Evolutionary conservation across 2,797 vertebrate genomes (phyloP), one percentile per base, ranked within the genome.

Genomic region (Heliangelus exortis): DNA sequence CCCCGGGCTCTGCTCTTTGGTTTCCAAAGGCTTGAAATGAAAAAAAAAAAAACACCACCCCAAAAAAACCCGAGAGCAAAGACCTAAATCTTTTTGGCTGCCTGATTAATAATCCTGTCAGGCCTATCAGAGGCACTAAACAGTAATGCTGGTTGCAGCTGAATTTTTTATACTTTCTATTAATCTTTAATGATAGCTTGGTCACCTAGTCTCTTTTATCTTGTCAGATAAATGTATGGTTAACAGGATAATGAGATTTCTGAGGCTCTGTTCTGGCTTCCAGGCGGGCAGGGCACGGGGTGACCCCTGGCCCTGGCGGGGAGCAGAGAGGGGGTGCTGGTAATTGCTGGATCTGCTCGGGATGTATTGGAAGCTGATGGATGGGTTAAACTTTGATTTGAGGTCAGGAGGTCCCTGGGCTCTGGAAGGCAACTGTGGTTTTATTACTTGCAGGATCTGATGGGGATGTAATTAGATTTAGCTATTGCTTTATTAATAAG

Each of bases 201-300:
- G 98, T 97, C 98, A 97, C 97, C 97, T 97, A 97, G 97, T 98
- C 97, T 96, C 97, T 98, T 98, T 98, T 98, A 98, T 98, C 98
- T 98, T 98, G 98, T 98, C 98, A 98, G 98, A 98, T 99, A 98
- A 99, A 99, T 98, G 98, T 98, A 98, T 97, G 98, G 98, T 98
- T 99, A 98, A 99, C 98, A 98, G 98, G 98, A 98, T 99, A 99
- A 99, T 98, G 98, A 99, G 98, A 98, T 98, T 98, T 98, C 98
- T 96, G 97, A 97, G 98, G 97, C 97, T 97, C 91, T 90, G 62
- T 90, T 95, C 67, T 95, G 71, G 97, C 97, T 97, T 76, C 41
- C 93, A 90, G 96, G 96, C 96, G 75, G 47, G 95, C 84, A 31
- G 97, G 59, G 92, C 97, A 59, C 20, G 92, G 45, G 71, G 54